Percentiles rank a stretch among this genome's conserved stretches.
phyloP scores from a whole-genome alignment of 2,888 invertebrate species.

The Crossocerus cetratus region DNA sequence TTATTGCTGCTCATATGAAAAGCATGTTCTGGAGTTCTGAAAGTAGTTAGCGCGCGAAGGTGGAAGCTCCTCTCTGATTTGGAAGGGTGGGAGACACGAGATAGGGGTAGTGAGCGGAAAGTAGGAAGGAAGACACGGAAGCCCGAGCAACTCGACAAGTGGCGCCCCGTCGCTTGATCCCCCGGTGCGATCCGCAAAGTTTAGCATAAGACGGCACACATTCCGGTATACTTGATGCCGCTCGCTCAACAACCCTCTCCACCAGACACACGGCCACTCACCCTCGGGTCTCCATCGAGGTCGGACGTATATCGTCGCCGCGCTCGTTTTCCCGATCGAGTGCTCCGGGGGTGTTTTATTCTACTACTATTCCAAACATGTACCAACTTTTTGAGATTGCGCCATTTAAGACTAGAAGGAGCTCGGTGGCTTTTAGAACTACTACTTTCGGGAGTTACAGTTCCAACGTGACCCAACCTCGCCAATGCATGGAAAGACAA shows the following conservation, averaged over 20 bases:
- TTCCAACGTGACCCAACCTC: background rate
- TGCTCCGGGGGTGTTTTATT: conserved; percentile 54
- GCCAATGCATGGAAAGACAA: conserved; percentile 39
- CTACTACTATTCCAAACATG: conserved; percentile 32
- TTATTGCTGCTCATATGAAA: too few species aligned
- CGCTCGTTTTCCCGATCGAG: conserved; percentile 49
- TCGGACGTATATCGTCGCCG: conserved; percentile 15
- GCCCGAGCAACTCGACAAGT: conserved; percentile 66
- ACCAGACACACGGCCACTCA: conserved; percentile 3
- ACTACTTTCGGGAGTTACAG: too few species aligned
- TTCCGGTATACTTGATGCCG: conserved; percentile 26
- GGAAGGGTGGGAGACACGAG: too few species aligned
- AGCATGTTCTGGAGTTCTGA: too few species aligned
- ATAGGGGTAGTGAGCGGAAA: background rate
- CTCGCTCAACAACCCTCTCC: conserved; percentile 16
- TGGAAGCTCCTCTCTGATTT: too few species aligned
- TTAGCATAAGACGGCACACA: conserved; percentile 68
- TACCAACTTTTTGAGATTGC: too few species aligned
- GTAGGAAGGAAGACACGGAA: conserved; percentile 29
- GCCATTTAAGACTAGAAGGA: too few species aligned
- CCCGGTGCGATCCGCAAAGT: conserved; percentile 59
- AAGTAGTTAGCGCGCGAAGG: too few species aligned
- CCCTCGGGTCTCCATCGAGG: conserved; percentile 11
- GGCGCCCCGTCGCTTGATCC: conserved; percentile 69
- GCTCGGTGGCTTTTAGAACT: too few species aligned